These are phyloP conservation scores for Corbicula japonica DNA, from an alignment of 2,888 invertebrate genomes.

Conservation along the genomic window DNA sequence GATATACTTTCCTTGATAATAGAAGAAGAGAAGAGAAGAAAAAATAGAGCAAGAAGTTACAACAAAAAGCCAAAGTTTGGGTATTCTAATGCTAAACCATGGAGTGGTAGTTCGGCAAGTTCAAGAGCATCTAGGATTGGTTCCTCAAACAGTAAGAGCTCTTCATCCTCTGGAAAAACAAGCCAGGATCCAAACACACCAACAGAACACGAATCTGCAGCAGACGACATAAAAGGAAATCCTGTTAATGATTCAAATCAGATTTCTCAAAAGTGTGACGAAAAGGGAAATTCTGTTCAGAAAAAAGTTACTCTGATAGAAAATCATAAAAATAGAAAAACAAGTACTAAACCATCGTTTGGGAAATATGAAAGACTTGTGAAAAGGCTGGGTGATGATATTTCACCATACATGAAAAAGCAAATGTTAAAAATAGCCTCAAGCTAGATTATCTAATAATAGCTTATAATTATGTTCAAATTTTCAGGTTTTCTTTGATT, in stretches of 20 bases:
- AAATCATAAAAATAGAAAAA: background rate
- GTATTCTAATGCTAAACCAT: background rate
- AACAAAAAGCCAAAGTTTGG: slow-evolving; percentile 22
- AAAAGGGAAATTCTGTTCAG: slow-evolving; percentile 2
- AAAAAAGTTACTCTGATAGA: slow-evolving; percentile 20
- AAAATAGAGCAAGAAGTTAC: slow-evolving; percentile 10
- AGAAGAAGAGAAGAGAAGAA: slow-evolving; percentile 31
- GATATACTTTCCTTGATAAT: slow-evolving; percentile 39
- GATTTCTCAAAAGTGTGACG: background rate
- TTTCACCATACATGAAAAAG: slow-evolving; percentile 52
- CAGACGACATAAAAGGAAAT: too few relatives aligned
- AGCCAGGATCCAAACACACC: background rate
- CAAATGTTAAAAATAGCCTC: slow-evolving; percentile 26
- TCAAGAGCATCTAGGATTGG: slow-evolving; percentile 8
- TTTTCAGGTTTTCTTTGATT: too few relatives aligned
- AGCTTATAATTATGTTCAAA: too few relatives aligned
- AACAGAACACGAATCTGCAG: too few relatives aligned
- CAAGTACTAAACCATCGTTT: slow-evolving; percentile 8
- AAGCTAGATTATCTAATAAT: too few relatives aligned
- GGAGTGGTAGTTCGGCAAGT: slow-evolving; percentile 14
- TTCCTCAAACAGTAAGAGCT: slow-evolving; percentile 16
- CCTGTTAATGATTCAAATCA: slow-evolving; percentile 2
- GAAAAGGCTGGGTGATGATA: slow-evolving; percentile 57
- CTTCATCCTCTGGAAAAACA: background rate
- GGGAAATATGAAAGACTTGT: slow-evolving; percentile 62